Base-by-base conservation (phyloP, 2,797 vertebrate genomes). In the Todus mexicanus region DNA sequence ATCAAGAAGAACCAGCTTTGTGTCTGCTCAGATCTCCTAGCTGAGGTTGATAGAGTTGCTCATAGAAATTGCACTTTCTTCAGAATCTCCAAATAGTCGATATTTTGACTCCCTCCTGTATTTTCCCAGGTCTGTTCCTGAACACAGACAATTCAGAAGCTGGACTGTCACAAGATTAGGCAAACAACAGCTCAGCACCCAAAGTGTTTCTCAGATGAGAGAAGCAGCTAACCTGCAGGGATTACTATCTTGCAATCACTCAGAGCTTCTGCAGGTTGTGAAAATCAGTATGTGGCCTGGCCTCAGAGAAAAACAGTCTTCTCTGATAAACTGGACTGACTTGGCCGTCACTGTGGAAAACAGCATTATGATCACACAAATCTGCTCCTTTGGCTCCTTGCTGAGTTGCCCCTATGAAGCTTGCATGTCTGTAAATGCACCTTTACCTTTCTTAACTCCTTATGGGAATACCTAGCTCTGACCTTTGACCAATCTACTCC, bases 351-450 rank as follows among this genome's bases (percentile, higher is more conserved):
- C 87, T 57, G 19, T 45, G 50, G 73, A 92, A 94, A 90, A 93
- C 10, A 87, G 54, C 12, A 4, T 47, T 74, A 60, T 84, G 80
- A 88, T 27, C 78, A 84, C 94, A 72, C 76, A 81, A 43, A 91
- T 92, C 89, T 94, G 51, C 57, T 96, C 89, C 90, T 92, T 86
- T 61, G 63, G 42, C 57, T 96, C 78, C 72, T 74, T 69, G 75
- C 42, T 69, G 69, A 83, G 38, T 43, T 90, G 81, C 40, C 78
- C 81, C 69, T 54, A 22, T 1, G 18, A 79, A 90, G 33, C 27
- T 92, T 79, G 33, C 12, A 7, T 17, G 50, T 47, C 64, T 92
- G 47, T 69, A 92, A 90, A 89, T 78, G 76, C 29, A 72, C 17
- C 48, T 70, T 84, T 77, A 65, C 35, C 13, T 85, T 85, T 82